Evolutionary conservation across 2,888 invertebrate genomes (phyloP).

Genomic region (Cephus pulcher): DNA sequence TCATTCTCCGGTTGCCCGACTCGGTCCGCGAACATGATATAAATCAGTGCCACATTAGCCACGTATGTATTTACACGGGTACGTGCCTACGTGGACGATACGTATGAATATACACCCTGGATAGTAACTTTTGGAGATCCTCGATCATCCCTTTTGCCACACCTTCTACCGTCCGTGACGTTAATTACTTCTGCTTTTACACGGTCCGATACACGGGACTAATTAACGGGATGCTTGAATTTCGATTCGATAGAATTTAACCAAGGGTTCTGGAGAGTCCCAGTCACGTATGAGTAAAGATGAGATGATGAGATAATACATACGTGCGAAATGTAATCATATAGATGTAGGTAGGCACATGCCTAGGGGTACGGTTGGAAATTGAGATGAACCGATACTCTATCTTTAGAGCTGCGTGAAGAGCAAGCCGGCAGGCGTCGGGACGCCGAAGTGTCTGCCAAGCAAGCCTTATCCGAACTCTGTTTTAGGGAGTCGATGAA

Average conservation of each 20-base stretch:
- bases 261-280: not conserved
- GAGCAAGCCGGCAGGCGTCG: constrained; percentile 15
- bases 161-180: not conserved
- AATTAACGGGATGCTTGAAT: not conserved
- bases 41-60: not conserved
- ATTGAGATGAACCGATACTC: constrained; percentile 10
- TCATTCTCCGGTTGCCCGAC: constrained; percentile 33
- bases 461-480: constrained; percentile 36
- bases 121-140: not conserved
- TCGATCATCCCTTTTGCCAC: not conserved
- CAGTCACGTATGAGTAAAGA: not conserved
- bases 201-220: not conserved
- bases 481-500: constrained; percentile 7
- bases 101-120: not conserved
- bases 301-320: not conserved
- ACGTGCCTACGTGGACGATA: not conserved
- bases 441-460: constrained; percentile 39
- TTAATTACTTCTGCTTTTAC: not conserved
- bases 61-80: not conserved
- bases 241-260: not conserved
- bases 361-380: not conserved
- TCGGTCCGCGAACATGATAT: constrained; percentile 12
- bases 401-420: constrained; percentile 30
- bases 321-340: not conserved
- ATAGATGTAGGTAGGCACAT: not conserved